Evolutionary conservation across 2,797 vertebrate species (phyloP), one percentile per base, ranked within the genome.

Genomic region (Cuculus canorus): DNA sequence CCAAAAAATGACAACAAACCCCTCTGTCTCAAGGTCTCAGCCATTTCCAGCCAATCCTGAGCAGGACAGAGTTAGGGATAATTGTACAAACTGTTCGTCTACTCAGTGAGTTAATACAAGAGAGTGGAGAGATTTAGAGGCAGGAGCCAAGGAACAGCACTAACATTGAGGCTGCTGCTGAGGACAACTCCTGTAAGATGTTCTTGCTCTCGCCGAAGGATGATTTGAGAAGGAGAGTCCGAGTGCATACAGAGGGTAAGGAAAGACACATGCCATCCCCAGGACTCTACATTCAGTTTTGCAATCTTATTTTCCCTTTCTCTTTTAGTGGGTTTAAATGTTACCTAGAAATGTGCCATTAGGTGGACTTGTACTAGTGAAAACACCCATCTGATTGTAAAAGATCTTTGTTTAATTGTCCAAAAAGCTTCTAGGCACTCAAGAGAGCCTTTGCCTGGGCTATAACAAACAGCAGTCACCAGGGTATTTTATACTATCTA

Each of bases 401-500:
- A 92, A 80, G 41, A 5, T 27, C 53, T 85, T 68, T 2, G 2
- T 70, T 85, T 83, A 87, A 65, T 65, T 89, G 57, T 54, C 16
- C 11, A 52, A 73, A 82, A 91, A 75, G 10, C 78, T 81, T 84
- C 8, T 24, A 50, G 61, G 69, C 28, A 45, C 60, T 78, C 64
- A n/a, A n/a, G 72, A 92, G 56, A 50, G 25, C 65, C 48, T 81
- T 77, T 68, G n/a, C 56, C 64, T 84, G 41, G 32, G 16, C 80
- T 94, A 71, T 35, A 89, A 65, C 68, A 90, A 96, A 66, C 48
- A 85, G 68, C 79, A 82, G 59, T 68, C 76, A 65, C 77, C 68
- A 17, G 35, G 35, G 50, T 45, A 78, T 78, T 87, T 78, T 72
- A 75, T 94, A 50, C 66, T 77, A n/a, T 64, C 68, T 81, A 41